Conservation (phyloP, 2,888 invertebrate species). For the Pyrochroa serraticornis region DNA sequence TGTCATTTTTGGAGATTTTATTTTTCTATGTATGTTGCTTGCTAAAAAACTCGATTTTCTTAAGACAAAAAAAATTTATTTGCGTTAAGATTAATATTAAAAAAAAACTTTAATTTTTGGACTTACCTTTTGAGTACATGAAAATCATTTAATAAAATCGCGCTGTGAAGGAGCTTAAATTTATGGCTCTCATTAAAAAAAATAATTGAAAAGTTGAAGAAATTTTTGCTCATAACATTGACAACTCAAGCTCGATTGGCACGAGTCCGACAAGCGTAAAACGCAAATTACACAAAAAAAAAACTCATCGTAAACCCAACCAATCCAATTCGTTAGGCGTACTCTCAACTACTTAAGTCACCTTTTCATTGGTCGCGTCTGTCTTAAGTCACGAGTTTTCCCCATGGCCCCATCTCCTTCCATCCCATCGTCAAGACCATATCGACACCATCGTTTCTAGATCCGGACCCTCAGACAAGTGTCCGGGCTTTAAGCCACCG, state of each 20-base stretch:
- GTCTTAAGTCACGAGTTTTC: not conserved
- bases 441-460: conserved; percentile 10
- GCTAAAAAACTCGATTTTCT: too few species aligned
- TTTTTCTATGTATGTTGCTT: too few species aligned
- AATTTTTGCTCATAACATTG: not conserved
- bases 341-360: not conserved
- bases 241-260: not conserved
- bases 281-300: not conserved
- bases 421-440: conserved; percentile 15
- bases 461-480: conserved; percentile 9
- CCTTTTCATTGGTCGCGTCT: not conserved
- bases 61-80: too few species aligned
- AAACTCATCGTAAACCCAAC: not conserved
- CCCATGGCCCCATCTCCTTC: conserved; percentile 1
- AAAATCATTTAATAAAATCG: too few species aligned
- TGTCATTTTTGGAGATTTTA: too few species aligned
- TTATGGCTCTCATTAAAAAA: not conserved
- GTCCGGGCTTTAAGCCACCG: conserved; percentile 45
- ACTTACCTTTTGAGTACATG: too few species aligned
- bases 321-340: not conserved
- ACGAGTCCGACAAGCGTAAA: not conserved
- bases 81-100: too few species aligned
- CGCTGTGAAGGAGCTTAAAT: not conserved
- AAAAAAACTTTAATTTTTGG: too few species aligned
- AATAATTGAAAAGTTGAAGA: not conserved